Evolutionary conservation across 2,797 vertebrate species (phyloP).

Genomic region (Crenichthys baileyi): DNA sequence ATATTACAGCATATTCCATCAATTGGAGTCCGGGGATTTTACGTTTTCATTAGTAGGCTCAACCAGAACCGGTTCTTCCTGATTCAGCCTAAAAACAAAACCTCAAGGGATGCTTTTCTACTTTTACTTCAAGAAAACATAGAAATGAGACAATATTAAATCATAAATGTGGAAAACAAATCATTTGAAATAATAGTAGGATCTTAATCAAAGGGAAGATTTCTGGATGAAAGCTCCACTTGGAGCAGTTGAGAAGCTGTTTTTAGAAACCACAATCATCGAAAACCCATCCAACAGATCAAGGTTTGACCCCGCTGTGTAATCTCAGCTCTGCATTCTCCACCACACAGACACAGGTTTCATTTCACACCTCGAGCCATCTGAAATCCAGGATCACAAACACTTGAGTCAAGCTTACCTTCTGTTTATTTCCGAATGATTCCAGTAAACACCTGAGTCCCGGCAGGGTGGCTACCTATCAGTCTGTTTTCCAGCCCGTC

Average conservation of each 20-base stretch:
- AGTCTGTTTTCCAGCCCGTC: slow-evolving; percentile 11
- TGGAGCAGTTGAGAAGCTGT: background rate
- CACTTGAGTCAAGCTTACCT: slow-evolving; percentile 36
- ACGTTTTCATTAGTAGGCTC: too few relatives aligned
- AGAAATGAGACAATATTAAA: background rate
- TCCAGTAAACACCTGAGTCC: slow-evolving; percentile 23
- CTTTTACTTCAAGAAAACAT: background rate
- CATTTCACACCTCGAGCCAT: background rate
- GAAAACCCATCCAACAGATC: slow-evolving; percentile 2
- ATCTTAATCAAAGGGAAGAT: background rate
- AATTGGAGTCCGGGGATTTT: too few relatives aligned
- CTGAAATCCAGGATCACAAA: background rate
- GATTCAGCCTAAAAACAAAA: background rate
- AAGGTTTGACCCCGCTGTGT: slow-evolving; percentile 2
- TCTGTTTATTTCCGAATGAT: slow-evolving; percentile 24
- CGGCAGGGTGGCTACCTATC: background rate
- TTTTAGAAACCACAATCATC: slow-evolving; percentile 12
- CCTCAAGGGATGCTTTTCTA: background rate
- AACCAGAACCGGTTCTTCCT: background rate
- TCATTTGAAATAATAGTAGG: background rate
- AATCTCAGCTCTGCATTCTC: background rate
- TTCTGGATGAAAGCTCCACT: background rate
- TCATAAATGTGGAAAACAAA: background rate
- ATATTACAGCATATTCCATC: too few relatives aligned
- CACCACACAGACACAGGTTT: background rate